These are phyloP conservation scores for Bugula neritina DNA, from an alignment of 2,888 invertebrate genomes.

Conservation along the genomic window DNA sequence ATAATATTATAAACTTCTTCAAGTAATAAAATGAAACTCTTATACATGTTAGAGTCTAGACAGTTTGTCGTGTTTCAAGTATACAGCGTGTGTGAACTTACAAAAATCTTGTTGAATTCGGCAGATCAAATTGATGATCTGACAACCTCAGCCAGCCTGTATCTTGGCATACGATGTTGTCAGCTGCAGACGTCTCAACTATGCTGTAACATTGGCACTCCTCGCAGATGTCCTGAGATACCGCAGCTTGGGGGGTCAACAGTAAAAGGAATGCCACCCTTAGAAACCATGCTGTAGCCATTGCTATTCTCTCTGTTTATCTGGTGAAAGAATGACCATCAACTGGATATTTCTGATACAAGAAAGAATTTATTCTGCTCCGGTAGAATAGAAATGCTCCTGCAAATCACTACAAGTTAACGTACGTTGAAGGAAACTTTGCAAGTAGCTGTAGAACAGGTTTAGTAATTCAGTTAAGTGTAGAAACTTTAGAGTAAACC, in stretches of 20 bases:
- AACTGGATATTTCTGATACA: too few relatives aligned
- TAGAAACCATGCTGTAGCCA: not conserved
- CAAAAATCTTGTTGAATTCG: not conserved
- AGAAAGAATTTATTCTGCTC: too few relatives aligned
- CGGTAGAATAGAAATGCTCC: too few relatives aligned
- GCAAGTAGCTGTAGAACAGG: too few relatives aligned
- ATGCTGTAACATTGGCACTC: not conserved
- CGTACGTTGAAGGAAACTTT: too few relatives aligned
- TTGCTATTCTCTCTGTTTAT: too few relatives aligned
- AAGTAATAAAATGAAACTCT: not conserved
- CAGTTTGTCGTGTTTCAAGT: not conserved
- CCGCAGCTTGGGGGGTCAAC: not conserved
- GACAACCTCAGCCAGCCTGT: not conserved
- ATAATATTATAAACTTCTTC: not conserved
- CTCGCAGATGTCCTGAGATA: not conserved
- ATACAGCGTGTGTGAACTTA: not conserved
- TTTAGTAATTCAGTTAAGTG: too few relatives aligned
- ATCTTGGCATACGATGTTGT: not conserved
- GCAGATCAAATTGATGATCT: not conserved
- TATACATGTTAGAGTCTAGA: not conserved
- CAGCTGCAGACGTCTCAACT: not conserved
- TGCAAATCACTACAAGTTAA: too few relatives aligned
- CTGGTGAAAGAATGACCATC: too few relatives aligned
- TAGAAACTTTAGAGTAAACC: too few relatives aligned
- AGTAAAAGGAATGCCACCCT: not conserved